Percentiles rank a stretch among this genome's conserved stretches.
These are phyloP conservation scores for Yponomeuta malinellus DNA, from an alignment of 2,888 invertebrate species.

Conservation along the genomic window DNA sequence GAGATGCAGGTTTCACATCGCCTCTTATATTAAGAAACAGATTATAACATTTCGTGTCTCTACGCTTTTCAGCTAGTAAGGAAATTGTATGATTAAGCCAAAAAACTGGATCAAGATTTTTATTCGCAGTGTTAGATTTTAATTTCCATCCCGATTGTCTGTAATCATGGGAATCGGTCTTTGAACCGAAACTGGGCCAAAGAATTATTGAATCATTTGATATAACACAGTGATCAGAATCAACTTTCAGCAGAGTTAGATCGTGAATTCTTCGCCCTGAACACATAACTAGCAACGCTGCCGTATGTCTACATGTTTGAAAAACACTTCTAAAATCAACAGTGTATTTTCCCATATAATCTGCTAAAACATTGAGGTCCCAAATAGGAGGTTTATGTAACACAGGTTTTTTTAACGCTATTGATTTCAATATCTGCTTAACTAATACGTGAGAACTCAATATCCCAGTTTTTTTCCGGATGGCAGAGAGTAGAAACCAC, in stretches of 20 bases:
- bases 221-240: constrained; percentile 11
- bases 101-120: too few species aligned
- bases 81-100: too few species aligned
- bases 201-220: constrained; percentile 19
- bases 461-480: too few species aligned
- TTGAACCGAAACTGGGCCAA: constrained; percentile 22
- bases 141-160: constrained; percentile 25
- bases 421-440: constrained; percentile 24
- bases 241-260: constrained; percentile 17
- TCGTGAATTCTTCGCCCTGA: constrained; percentile 24
- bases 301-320: constrained; percentile 13
- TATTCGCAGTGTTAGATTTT: too few species aligned
- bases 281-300: constrained; percentile 18
- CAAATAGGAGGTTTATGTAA: constrained; percentile 23
- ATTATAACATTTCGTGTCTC: too few species aligned
- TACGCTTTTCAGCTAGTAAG: too few species aligned
- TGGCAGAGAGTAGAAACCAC: too few species aligned
- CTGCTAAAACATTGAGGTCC: constrained; percentile 20
- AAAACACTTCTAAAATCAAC: constrained; percentile 15
- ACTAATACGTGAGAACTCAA: constrained; percentile 16
- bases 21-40: constrained; percentile 19
- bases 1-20: constrained; percentile 19
- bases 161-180: constrained; percentile 22
- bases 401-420: constrained; percentile 11
- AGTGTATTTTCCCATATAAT: constrained; percentile 3